Evolutionary conservation across 2,797 vertebrate genomes (phyloP), one percentile per base, ranked within the genome.

Genomic region (Acrocephalus scirpaceus): DNA sequence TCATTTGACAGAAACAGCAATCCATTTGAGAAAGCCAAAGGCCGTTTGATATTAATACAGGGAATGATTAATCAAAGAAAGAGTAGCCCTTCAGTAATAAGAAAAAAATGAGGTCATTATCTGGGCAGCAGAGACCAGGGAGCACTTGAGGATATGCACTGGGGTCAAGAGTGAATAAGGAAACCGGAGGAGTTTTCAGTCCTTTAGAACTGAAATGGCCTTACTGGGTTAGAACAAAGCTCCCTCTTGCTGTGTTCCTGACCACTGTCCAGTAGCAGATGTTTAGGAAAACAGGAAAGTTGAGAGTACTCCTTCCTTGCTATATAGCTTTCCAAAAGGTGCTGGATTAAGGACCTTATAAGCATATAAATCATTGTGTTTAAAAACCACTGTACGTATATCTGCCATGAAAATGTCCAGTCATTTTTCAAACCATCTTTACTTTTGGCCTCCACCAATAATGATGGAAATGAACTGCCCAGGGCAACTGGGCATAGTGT

Each of bases 51-150:
- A 96, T 97, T 97, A 97, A 97, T 95, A 94, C 1, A 5, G 79
- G 88, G 93, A 97, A 97, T 96, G 96, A 97, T 97, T 97, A 97
- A 97, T 97, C 97, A 98, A 97, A 97, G 92, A 74, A 85, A 72
- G 44, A 88, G 65, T 71, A 87, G 77, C 95, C 95, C 75, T 96
- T 83, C 92, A 93, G 74, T 93, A 96, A 92, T 77, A 92, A 95
- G 94, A 76, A 93, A 97, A 94, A 96, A 86, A 86, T 88, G 75
- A 97, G 96, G 96, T 97, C 93, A 92, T 97, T 97, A 97, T 76
- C 88, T 89, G 96, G 93, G 83, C 75, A 96, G 90, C 70, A 26
- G 34, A 85, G 86, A 96, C 61, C 89, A 93, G 90, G 85, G 50
- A 87, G 93, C 95, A 93, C 91, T 96, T 96, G 86, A 91, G 93